phyloP scores from a whole-genome alignment of 2,113 vertebrate species.

The human (Homo sapiens) region GRCh38 chr6:169388001-169388500 shows the following conservation, averaged over 20 bases:
- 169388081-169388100: not conserved
- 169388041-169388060: not conserved
- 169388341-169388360: accelerated
- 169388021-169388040: not conserved
- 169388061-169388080: not conserved
- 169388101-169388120: accelerated
- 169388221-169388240: accelerated
- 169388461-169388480: not conserved
- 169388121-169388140: accelerated
- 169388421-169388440: not conserved
- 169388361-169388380: accelerated
- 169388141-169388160: not conserved
- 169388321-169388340: accelerated
- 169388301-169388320: not conserved
- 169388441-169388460: not conserved
- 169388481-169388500: not conserved
- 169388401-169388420: not conserved
- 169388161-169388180: not conserved
- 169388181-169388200: accelerated
- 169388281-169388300: accelerated
- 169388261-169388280: too few species aligned
- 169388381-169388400: accelerated
- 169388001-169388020: not conserved
- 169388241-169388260: not conserved
- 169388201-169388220: not conserved